Conservation (phyloP, 1,140 invertebrate genomes). For the Orchestia grillus region DNA sequence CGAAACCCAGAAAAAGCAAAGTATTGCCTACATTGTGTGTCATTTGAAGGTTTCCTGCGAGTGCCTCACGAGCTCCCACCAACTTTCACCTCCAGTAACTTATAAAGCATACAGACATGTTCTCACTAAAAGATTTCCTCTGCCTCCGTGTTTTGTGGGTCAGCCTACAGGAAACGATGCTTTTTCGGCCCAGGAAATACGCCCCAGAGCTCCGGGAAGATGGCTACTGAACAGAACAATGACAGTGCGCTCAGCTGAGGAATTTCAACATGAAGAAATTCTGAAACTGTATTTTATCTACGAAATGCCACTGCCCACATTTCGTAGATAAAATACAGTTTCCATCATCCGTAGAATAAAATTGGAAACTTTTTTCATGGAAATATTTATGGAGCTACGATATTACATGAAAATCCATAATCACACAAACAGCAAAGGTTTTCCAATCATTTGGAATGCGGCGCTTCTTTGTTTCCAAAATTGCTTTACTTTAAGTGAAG, state of each 20-base stretch:
- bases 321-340: neutral
- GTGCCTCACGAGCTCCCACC: neutral
- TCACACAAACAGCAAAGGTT: neutral
- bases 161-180: slow-evolving; percentile 3
- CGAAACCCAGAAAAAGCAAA: neutral
- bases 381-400: neutral
- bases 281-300: neutral
- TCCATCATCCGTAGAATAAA: neutral
- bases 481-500: neutral
- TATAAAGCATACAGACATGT: slow-evolving; percentile 29
- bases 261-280: neutral
- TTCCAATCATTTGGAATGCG: neutral
- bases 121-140: slow-evolving; percentile 16
- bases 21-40: neutral
- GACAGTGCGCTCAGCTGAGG: neutral
- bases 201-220: neutral
- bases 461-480: neutral
- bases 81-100: neutral
- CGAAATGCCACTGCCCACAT: neutral
- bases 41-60: neutral
- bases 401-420: neutral
- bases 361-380: neutral
- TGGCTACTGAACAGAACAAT: neutral
- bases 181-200: neutral
- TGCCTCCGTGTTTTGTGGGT: neutral